Base-by-base conservation (phyloP, 1,140 invertebrate species). In the Diuraphis noxia region DNA sequence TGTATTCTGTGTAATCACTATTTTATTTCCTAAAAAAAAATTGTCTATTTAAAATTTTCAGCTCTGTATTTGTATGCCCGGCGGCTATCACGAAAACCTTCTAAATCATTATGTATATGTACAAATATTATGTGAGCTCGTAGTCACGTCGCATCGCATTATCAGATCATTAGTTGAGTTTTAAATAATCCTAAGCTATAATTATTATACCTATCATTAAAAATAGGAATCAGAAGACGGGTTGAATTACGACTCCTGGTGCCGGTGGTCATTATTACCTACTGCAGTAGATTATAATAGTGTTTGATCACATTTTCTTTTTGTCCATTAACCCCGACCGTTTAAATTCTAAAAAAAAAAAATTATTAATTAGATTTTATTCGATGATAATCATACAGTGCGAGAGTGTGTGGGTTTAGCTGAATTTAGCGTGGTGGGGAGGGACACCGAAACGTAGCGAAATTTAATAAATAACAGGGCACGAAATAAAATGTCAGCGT, bases 161-260 rank as follows among this genome's bases (percentile, higher is more conserved):
- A 90, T 90, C 88, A 46, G 88, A 90, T 90, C 88, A 79, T 90
- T 90, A 90, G 63, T 72, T 38, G 38, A n/a, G 49, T 79, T 90
- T 43, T 90, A 25, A 77, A 43, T 77, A 79, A 38, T 90, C 41
- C n/a, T 43, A 79, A 17, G 9, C 34, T 43, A 77, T 46, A 79
- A 88, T 89, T 43, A 90, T 89, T 72, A 72, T 40, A 72, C 56
- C 56, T 88, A 88, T 88, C 56, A 43, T 77, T 77, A 77, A 41
- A 41, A 77, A 72, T 43, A 90, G 21, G 46, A 52, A 86, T 52
- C 43, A 25, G 21, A n/a, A 13, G 34, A 36, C 85, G 43, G 43
- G n/a, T 86, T 86, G n/a, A 77, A 43, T 36, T 43, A 89, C 25
- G 38, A 77, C 40, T 56, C 34, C 6, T 10, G 43, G n/a, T 52